Percentiles rank a stretch among this genome's conserved stretches.
phyloP scores from a whole-genome alignment of 2,797 vertebrate species.

The Crenichthys baileyi region DNA sequence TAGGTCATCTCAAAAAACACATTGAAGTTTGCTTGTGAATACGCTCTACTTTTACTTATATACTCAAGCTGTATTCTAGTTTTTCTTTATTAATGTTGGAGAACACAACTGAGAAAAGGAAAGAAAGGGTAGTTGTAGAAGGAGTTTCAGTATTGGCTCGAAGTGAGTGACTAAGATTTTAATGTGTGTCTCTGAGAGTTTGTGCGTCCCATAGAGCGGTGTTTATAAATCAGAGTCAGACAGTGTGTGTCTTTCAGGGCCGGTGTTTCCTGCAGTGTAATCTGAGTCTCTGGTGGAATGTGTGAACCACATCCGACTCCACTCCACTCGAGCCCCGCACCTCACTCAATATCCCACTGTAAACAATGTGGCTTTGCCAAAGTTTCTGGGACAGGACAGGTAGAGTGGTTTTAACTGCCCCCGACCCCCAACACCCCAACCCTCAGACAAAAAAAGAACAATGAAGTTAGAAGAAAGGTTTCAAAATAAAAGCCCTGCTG shows the following conservation, averaged over 20 bases:
- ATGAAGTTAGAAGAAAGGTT: constrained; percentile 41
- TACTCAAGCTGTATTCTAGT: not conserved
- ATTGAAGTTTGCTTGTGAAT: not conserved
- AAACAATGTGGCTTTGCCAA: constrained; percentile 67
- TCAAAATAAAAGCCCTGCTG: constrained; percentile 56
- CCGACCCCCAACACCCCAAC: not conserved
- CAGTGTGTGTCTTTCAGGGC: constrained; percentile 71
- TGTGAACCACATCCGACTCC: constrained; percentile 80
- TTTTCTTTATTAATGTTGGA: not conserved
- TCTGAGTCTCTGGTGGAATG: constrained; percentile 78
- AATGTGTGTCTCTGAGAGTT: constrained; percentile 42
- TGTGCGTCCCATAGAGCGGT: constrained; percentile 49
- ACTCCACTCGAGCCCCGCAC: constrained; percentile 69
- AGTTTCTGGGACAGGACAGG: constrained; percentile 56
- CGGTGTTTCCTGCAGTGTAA: constrained; percentile 81
- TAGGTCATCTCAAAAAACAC: no score
- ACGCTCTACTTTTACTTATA: not conserved
- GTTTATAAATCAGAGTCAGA: constrained; percentile 71
- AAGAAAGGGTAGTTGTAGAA: constrained; percentile 46
- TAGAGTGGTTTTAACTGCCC: constrained; percentile 39
- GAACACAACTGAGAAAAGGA: not conserved
- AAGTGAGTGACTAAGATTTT: constrained; percentile 51
- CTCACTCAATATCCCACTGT: constrained; percentile 75
- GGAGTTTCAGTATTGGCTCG: constrained; percentile 41
- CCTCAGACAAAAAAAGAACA: constrained; percentile 33